Base-by-base conservation (phyloP, 2,888 invertebrate genomes). In the Drosophila nr. perissopoda region DNA sequence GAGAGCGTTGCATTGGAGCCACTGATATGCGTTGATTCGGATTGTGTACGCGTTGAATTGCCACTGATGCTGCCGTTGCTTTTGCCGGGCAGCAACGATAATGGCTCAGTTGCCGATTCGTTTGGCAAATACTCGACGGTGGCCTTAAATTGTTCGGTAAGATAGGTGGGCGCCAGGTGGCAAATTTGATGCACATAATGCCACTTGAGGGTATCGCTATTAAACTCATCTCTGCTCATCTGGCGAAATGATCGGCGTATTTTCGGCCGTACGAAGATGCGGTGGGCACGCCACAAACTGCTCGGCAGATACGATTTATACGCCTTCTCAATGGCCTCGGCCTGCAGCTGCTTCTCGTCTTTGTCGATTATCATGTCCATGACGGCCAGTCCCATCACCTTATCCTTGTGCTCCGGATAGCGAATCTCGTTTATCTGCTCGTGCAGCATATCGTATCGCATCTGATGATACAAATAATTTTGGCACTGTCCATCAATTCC, bases 381-480 rank as follows among this genome's bases (percentile, higher is more conserved):
- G 64, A 97, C 97, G 13, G 97, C 97, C 60, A 98, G 94, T 0
- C 98, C 98, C 63, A 98, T 94, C 2, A 97, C 94, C 92, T 97
- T 96, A 69, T 95, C 94, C 90, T 96, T 96, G 85, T 96, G 95
- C 69, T 96, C 95, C 61, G 97, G 96, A 92, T 96, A 97, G 71
- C 95, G 94, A 70, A 97, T 95, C 91, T 97, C 97, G 10, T 96
- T 95, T 76, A 98, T 96, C 90, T 95, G 95, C 90, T 96, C 96
- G 64, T 96, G 95, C 69, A 97, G 94, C 53, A 98, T 96, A 94
- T 98, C 98, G 90, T 95, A 94, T 36, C 97, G 94, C 52, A 96
- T 96, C 95, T 98, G 98, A 92, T 96, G 95, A 91, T 97, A 98
- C 91, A 96, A 96, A 92, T 97, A 98, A 87, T 97, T 96, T 91